Evolutionary conservation across 1,140 invertebrate genomes (phyloP).

Genomic region (Goniozus legneri): DNA sequence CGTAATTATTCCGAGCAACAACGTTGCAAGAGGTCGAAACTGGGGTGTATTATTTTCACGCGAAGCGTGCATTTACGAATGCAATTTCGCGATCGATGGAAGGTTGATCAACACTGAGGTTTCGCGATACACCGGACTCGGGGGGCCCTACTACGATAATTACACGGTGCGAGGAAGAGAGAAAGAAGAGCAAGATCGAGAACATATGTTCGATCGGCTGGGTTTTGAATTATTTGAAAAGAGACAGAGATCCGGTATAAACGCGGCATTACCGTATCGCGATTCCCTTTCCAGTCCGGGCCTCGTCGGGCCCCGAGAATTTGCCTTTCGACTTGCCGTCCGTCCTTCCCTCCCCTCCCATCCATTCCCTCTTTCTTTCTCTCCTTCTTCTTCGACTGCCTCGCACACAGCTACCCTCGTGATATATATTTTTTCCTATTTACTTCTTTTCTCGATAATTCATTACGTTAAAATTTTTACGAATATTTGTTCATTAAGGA

Average conservation of each 20-base stretch:
- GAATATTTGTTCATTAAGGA: too few relatives aligned
- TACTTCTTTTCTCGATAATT: too few relatives aligned
- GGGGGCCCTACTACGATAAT: slow-evolving; percentile 51
- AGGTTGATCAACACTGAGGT: slow-evolving; percentile 49
- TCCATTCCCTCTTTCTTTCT: slow-evolving; percentile 8
- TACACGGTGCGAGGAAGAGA: slow-evolving; percentile 51
- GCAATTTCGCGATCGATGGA: slow-evolving; percentile 11
- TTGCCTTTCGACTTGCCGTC: slow-evolving; percentile 18
- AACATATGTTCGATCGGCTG: slow-evolving; percentile 56
- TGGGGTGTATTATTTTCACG: too few relatives aligned
- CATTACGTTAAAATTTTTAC: too few relatives aligned
- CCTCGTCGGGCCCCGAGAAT: slow-evolving; percentile 22
- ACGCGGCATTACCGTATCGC: slow-evolving; percentile 51
- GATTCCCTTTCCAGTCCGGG: slow-evolving; percentile 33
- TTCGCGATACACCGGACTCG: slow-evolving; percentile 45
- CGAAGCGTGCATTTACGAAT: too few relatives aligned
- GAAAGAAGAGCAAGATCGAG: slow-evolving; percentile 40
- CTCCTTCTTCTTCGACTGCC: slow-evolving; percentile 9
- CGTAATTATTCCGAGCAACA: too few relatives aligned
- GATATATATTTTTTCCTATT: too few relatives aligned
- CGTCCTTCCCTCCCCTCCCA: slow-evolving; percentile 12
- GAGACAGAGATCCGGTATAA: slow-evolving; percentile 49
- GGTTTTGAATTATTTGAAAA: slow-evolving; percentile 58
- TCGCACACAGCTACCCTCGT: background rate
- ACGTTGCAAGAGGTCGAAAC: too few relatives aligned